These are phyloP conservation scores for Chiloscyllium plagiosum DNA, from an alignment of 2,113 vertebrate species.

Conservation along the genomic window DNA sequence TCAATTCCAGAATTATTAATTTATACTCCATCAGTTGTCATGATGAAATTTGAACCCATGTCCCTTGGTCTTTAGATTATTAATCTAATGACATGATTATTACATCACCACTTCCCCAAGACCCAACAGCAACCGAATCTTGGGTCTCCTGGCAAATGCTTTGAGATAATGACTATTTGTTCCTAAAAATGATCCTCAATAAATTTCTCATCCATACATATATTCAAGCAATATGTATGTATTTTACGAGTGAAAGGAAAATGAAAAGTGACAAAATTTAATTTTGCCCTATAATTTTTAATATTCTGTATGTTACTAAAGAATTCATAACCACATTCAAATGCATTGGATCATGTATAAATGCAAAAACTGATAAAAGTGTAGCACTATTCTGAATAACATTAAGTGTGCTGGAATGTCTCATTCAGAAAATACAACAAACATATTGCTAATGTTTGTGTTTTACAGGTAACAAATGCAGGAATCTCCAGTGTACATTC, in stretches of 20 bases:
- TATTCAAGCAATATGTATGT: neutral
- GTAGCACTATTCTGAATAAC: neutral
- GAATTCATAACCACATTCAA: neutral
- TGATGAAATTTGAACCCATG: no score
- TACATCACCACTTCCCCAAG: neutral
- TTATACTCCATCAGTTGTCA: no score
- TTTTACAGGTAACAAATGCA: neutral
- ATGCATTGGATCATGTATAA: neutral
- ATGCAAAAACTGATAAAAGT: neutral
- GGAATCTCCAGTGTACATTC: neutral
- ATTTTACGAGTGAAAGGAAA: neutral
- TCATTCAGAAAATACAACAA: constrained; percentile 17
- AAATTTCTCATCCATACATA: neutral
- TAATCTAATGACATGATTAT: no score
- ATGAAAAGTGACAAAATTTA: neutral
- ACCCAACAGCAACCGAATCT: neutral
- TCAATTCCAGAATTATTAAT: no score
- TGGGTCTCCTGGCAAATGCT: neutral
- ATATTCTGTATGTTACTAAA: neutral
- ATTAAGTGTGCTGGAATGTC: neutral
- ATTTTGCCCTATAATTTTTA: neutral
- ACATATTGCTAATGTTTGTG: neutral
- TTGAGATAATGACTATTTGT: neutral
- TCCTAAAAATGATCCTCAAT: neutral
- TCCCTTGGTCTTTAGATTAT: no score